Percentiles rank a stretch among this genome's conserved stretches.
Evolutionary conservation across 2,113 vertebrate genomes (phyloP).

Genomic region (Pagrus major): DNA sequence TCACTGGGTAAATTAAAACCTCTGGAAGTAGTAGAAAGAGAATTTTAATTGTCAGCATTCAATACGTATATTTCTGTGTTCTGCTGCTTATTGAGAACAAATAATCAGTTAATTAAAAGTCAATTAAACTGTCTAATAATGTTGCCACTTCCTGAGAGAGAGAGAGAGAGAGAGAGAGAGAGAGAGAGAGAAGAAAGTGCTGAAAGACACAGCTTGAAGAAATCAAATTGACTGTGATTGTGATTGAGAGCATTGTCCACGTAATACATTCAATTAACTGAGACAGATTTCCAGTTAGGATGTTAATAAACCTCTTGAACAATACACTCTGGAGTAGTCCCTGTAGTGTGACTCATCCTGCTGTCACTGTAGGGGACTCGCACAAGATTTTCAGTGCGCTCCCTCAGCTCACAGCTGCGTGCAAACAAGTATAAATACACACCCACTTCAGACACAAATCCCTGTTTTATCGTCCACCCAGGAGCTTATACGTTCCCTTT

Average conservation of each 20-base stretch:
- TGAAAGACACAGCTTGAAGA: neutral
- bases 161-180: neutral
- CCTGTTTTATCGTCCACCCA: neutral
- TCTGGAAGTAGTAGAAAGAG: neutral
- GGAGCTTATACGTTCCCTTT: neutral
- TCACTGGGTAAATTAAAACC: neutral
- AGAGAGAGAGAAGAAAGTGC: neutral
- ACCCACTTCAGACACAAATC: neutral
- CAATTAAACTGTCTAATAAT: neutral
- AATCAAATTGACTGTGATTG: neutral
- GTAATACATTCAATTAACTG: conserved; percentile 13
- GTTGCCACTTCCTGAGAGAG: neutral
- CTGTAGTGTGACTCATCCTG: conserved; percentile 3
- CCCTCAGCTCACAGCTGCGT: neutral
- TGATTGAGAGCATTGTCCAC: conserved; percentile 4
- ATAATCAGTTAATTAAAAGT: conserved; percentile 2
- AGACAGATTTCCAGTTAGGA: conserved; percentile 10
- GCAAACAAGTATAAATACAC: neutral
- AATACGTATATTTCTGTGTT: neutral
- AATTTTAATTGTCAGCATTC: neutral
- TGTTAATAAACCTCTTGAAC: conserved; percentile 20
- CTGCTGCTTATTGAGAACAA: neutral
- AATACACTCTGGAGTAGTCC: neutral
- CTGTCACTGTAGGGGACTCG: neutral
- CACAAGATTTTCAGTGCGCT: neutral